These are phyloP conservation scores for Trichogramma pretiosum DNA, from an alignment of 1,140 invertebrate species.

Conservation along the genomic window DNA sequence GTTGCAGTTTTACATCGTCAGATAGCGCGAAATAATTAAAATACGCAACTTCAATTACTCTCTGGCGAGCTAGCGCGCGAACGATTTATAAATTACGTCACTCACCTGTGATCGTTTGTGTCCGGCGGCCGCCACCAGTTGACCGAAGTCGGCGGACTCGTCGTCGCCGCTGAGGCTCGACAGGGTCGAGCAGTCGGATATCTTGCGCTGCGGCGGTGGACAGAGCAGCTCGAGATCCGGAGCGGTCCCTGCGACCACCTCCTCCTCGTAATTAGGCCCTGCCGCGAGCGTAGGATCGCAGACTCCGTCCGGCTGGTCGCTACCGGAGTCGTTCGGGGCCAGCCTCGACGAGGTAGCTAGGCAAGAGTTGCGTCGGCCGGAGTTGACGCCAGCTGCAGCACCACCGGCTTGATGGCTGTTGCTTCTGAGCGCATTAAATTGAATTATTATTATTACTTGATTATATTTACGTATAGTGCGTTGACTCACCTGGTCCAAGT, in stretches of 20 bases:
- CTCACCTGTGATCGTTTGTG: conserved; percentile 42
- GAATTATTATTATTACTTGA: too few relatives aligned
- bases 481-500: too few relatives aligned
- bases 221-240: conserved; percentile 50
- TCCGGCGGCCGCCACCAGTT: conserved; percentile 34
- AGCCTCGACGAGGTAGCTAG: too few relatives aligned
- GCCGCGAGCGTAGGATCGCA: too few relatives aligned
- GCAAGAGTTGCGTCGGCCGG: conserved; percentile 40
- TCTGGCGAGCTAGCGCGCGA: background rate
- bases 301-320: too few relatives aligned
- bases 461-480: too few relatives aligned
- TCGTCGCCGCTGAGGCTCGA: conserved; percentile 61
- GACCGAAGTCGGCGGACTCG: conserved; percentile 55
- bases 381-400: too few relatives aligned
- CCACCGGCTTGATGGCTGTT: too few relatives aligned
- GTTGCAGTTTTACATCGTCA: conserved; percentile 11
- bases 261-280: conserved; percentile 14
- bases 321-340: too few relatives aligned
- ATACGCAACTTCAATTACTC: background rate
- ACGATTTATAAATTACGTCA: conserved; percentile 16
- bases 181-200: conserved; percentile 55
- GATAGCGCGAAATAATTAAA: conserved; percentile 18
- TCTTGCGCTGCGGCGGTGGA: conserved; percentile 49
- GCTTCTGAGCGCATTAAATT: too few relatives aligned
- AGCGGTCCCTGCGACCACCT: too few relatives aligned